These are phyloP conservation scores for Sclerodermus sp. DNA, from an alignment of 2,888 invertebrate genomes.

Conservation along the genomic window DNA sequence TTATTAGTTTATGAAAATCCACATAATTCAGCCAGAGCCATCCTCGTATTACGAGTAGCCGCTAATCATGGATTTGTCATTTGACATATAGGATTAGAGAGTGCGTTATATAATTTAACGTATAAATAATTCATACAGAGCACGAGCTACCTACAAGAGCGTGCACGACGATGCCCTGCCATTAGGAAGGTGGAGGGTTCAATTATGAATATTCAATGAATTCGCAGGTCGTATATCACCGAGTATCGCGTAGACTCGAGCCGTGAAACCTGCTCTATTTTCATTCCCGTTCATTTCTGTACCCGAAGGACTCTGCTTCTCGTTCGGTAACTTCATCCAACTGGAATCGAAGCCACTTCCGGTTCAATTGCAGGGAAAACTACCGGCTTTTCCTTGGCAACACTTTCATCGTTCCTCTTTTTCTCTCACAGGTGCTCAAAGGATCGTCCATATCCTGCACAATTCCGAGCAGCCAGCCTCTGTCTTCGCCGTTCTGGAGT, in stretches of 20 bases:
- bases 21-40: too few relatives aligned
- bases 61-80: constrained; percentile 41
- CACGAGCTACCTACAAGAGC: constrained; percentile 15
- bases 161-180: constrained; percentile 29
- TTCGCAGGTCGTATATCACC: constrained; percentile 40
- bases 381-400: too few relatives aligned
- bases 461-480: constrained; percentile 95
- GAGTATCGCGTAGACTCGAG: too few relatives aligned
- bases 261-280: too few relatives aligned
- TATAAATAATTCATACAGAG: constrained; percentile 47
- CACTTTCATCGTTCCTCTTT: not conserved
- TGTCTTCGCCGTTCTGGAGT: constrained; percentile 88
- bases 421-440: constrained; percentile 66
- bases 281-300: too few relatives aligned
- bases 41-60: not conserved
- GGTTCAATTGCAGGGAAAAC: too few relatives aligned
- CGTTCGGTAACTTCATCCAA: too few relatives aligned
- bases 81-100: constrained; percentile 16
- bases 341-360: too few relatives aligned
- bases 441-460: constrained; percentile 89
- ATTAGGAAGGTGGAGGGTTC: constrained; percentile 26
- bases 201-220: constrained; percentile 49
- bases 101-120: constrained; percentile 34
- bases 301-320: too few relatives aligned
- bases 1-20: not conserved